Percentiles rank a stretch among this genome's conserved stretches.
Evolutionary conservation across 30 jellyfish, hydroid and myxozoan species (phyloP).

Genomic region (Haliclystus octoradiatus): DNA sequence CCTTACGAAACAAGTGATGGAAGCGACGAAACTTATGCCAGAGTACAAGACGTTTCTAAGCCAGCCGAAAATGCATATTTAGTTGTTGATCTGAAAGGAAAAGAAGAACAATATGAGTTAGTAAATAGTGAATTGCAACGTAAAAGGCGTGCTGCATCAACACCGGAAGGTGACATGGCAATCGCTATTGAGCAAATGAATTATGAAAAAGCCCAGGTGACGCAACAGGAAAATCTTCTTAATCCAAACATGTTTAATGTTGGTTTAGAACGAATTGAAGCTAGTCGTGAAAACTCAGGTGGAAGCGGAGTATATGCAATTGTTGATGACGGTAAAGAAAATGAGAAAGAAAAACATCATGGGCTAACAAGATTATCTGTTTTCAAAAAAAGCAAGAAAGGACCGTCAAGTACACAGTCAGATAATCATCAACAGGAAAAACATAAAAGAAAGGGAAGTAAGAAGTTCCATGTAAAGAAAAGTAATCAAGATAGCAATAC

Average conservation of each 20-base stretch:
- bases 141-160: not conserved
- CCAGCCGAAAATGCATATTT: conserved; percentile 40
- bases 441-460: not conserved
- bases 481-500: conserved; percentile 26
- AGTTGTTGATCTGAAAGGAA: conserved; percentile 33
- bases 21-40: conserved; percentile 34
- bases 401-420: not conserved
- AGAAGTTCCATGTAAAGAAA: not conserved
- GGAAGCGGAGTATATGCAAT: conserved; percentile 51
- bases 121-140: conserved; percentile 25
- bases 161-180: not conserved
- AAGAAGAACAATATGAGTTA: conserved; percentile 34
- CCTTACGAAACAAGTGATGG: conserved; percentile 6
- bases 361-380: not conserved
- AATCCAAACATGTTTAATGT: not conserved
- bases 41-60: conserved; percentile 27
- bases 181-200: not conserved
- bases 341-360: not conserved
- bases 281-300: conserved; percentile 43
- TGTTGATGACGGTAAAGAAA: conserved; percentile 15
- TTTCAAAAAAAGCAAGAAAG: not conserved
- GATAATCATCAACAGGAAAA: not conserved
- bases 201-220: not conserved
- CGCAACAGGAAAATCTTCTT: conserved; percentile 6
- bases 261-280: conserved; percentile 23